phyloP scores from a whole-genome alignment of 2,888 invertebrate genomes.

The Agriotes lineatus region DNA sequence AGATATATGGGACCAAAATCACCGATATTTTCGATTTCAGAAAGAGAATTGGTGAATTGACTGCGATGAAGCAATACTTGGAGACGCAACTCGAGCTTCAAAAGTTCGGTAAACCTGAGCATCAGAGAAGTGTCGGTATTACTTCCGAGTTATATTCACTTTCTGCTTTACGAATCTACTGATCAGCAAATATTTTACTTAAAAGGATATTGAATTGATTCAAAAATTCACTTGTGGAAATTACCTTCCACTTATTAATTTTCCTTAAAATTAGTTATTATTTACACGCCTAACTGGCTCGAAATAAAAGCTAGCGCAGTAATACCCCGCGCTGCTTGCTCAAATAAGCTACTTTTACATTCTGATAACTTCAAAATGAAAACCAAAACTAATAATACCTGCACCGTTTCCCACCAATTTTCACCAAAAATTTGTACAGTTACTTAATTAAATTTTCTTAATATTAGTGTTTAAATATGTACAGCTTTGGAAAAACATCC shows the following conservation, averaged over 20 bases:
- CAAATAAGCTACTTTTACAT: conserved; percentile 50
- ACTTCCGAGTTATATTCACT: background rate
- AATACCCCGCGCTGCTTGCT: conserved; percentile 60
- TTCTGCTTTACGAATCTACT: conserved; percentile 53
- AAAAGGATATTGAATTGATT: conserved; percentile 52
- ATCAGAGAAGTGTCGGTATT: conserved; percentile 43
- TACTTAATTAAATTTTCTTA: conserved; percentile 6
- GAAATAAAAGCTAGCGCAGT: conserved; percentile 53
- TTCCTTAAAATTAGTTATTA: conserved; percentile 38
- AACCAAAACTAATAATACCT: conserved; percentile 47
- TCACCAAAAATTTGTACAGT: conserved; percentile 32
- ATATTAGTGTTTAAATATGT: conserved; percentile 17
- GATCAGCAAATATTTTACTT: conserved; percentile 64
- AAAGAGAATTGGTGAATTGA: conserved; percentile 32
- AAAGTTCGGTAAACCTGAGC: conserved; percentile 56
- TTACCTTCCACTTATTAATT: conserved; percentile 66
- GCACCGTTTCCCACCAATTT: conserved; percentile 42
- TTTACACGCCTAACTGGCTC: conserved; percentile 53
- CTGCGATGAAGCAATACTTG: too few species aligned
- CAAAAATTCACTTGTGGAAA: conserved; percentile 64
- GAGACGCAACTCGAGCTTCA: conserved; percentile 57
- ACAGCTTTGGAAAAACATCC: conserved; percentile 7
- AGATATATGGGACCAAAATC: conserved; percentile 94
- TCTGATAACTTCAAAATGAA: conserved; percentile 63
- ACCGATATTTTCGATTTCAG: conserved; percentile 58